Base-by-base conservation (phyloP, 2,797 vertebrate genomes). In the Eospalax fontanierii region DNA sequence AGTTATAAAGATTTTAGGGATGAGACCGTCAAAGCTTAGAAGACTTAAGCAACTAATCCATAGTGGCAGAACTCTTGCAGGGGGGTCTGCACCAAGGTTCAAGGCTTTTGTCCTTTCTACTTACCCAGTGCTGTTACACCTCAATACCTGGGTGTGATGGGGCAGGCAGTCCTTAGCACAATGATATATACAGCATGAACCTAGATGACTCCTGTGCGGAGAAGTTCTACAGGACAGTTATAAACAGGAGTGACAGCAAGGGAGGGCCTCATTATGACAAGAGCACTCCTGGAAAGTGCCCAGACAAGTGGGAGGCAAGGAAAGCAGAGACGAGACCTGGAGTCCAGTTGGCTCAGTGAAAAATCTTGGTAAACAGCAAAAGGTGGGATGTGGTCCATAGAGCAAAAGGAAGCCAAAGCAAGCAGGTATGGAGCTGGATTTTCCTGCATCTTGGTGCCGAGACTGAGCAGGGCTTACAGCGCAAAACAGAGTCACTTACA, bases 351-450 rank as follows among this genome's bases (percentile, higher is more conserved):
- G 81, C n/a, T n/a, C 46, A 90, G 88, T 93, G 95, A 94, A 96
- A 94, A 93, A 76, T 79, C 59, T 91, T 63, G 57, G 91, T 95
- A 91, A 96, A 95, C 59, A 96, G 91, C 79, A 80, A 46, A 95
- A 87, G 87, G 61, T 57, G 71, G 87, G 94, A 76, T 88, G 73
- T 1, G 14, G 93, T 57, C 81, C 95, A 74, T 0, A 19, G 90
- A 65, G 92, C 40, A 63, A 91, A 76, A 4, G 30, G 93, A 93
- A 96, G 95, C 96, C 96, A 90, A 96, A 87, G 95, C 75, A 91
- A 95, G 93, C 92, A 94, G 97, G 89, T 90, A 84, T 11, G 22
- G 35, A 90, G 93, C 89, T 91, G 90, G 79, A 96, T 87, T 95
- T 96, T 97, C 95, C 92, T 92, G 83, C 26, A 46, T 79, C 92